A percentile compares a stretch with the other conserved stretches of the same genome.
phyloP scores from a whole-genome alignment of 2,797 vertebrate genomes.

The Gila robusta region DNA sequence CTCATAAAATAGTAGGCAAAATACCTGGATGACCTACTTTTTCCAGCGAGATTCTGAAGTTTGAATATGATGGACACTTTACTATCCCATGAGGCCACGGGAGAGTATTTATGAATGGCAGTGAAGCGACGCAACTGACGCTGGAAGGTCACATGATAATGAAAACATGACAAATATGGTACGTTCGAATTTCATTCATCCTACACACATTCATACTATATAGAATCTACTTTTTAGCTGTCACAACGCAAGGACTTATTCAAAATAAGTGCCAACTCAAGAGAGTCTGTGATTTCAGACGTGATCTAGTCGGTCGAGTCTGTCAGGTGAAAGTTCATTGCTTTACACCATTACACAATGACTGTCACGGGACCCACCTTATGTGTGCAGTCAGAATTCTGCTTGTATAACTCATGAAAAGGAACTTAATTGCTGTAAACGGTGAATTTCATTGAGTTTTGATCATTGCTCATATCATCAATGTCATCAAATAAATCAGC shows the following conservation, averaged over 20 bases:
- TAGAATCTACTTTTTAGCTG: not conserved
- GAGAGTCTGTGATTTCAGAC: not conserved
- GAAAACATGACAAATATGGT: not conserved
- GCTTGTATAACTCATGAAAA: not conserved
- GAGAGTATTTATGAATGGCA: not conserved
- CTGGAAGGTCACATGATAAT: not conserved
- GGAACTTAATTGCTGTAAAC: not conserved
- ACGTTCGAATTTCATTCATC: not conserved
- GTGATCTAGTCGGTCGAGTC: not conserved
- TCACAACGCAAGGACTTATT: no score
- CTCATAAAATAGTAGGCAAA: not conserved
- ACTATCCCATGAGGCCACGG: not conserved
- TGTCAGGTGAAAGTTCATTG: not conserved
- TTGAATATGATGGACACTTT: not conserved
- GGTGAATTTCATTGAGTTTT: conserved; percentile 25
- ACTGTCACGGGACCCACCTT: not conserved
- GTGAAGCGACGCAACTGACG: not conserved
- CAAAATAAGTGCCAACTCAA: no score
- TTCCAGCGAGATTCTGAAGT: not conserved
- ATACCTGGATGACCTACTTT: not conserved
- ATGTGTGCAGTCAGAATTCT: not conserved
- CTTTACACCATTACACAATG: not conserved
- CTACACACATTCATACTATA: not conserved
- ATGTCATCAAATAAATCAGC: not conserved
- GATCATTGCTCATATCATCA: not conserved